A percentile compares a stretch with the other conserved stretches of the same genome.
Conservation (phyloP, 2,888 invertebrate species). For the Aphidius colemani region DNA sequence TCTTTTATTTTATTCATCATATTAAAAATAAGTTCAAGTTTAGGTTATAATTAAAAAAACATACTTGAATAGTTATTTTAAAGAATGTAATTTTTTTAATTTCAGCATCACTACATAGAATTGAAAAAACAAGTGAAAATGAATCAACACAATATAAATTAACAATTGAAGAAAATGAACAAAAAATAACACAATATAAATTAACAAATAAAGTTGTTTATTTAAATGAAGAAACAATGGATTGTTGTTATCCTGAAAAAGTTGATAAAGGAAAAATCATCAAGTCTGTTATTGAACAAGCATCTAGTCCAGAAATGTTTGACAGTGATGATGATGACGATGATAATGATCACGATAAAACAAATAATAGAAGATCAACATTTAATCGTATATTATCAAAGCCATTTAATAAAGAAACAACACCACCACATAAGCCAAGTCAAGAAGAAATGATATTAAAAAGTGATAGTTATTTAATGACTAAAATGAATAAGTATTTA, state of each 20-base stretch:
- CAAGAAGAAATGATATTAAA: conserved; percentile 45
- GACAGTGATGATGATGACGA: conserved; percentile 52
- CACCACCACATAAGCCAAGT: conserved; percentile 36
- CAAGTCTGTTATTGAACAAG: conserved; percentile 30
- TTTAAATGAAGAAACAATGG: conserved; percentile 42
- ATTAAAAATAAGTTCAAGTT: background rate
- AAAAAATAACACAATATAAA: conserved; percentile 15
- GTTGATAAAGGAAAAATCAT: conserved; percentile 27
- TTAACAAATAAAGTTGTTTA: conserved; percentile 31
- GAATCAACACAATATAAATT: too few relatives aligned
- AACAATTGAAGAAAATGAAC: conserved; percentile 1
- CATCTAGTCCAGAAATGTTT: conserved; percentile 54
- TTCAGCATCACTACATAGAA: conserved; percentile 23
- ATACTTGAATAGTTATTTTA: conserved; percentile 16
- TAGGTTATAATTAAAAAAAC: conserved; percentile 26
- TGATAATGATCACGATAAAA: conserved; percentile 29
- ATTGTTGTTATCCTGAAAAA: conserved; percentile 37
- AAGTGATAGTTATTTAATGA: conserved; percentile 58
- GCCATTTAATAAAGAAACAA: conserved; percentile 4
- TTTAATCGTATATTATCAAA: conserved; percentile 18
- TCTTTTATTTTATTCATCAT: background rate
- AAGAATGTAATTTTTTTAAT: background rate
- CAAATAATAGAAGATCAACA: conserved; percentile 20
- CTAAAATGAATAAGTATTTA: conserved; percentile 65
- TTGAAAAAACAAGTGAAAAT: conserved; percentile 36